Evolutionary conservation across 23 tunicate species (phyloP), one percentile per base, ranked within the genome.

Genomic region (Ciona savignyi): DNA sequence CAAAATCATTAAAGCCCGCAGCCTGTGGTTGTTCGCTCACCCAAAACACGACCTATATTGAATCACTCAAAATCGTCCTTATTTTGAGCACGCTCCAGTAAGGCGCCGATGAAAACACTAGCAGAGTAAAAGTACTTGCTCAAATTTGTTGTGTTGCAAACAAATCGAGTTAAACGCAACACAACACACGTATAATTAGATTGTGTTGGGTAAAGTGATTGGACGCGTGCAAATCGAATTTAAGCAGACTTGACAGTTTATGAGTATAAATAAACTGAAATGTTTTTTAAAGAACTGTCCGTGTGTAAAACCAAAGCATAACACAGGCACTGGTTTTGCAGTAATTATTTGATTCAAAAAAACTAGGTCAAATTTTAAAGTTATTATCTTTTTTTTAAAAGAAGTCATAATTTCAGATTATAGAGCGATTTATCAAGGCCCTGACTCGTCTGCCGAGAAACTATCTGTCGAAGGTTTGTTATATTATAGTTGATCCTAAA

Each of bases 391-490:
- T 48, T 35, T 73, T 61, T 1, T 21, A 27, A 1, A 66, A 60
- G 33, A 32, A 32, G 33, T 70, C 22, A 19, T 64, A 27, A 21
- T 21, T 49, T 27, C 74, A 84, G 89, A 84, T 70, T 84, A 84
- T 71, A 61, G 83, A 63, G 82, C 89, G 22, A 84, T 84, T 42
- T 77, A 84, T 73, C 81, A 72, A 77, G 83, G 83, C 19, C 66
- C 78, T 9, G 78, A 84, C 51, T 32, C 27, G 26, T 60, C 30
- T 34, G 67, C 29, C 3, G 78, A 84, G 62, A 84, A 84, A 49
- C 70, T 84, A 22, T 67, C 75, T 6, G 62, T 84, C 21, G 82
- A 84, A 84, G 89, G 89, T 84, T n/a, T n/a, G n/a, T n/a, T n/a
- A n/a, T n/a, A n/a, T n/a, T n/a, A n/a, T n/a, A n/a, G n/a, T n/a